Evolutionary conservation across 92 coral and sea anemone species (phyloP).

Genomic region (Pocillopora meandrina): DNA sequence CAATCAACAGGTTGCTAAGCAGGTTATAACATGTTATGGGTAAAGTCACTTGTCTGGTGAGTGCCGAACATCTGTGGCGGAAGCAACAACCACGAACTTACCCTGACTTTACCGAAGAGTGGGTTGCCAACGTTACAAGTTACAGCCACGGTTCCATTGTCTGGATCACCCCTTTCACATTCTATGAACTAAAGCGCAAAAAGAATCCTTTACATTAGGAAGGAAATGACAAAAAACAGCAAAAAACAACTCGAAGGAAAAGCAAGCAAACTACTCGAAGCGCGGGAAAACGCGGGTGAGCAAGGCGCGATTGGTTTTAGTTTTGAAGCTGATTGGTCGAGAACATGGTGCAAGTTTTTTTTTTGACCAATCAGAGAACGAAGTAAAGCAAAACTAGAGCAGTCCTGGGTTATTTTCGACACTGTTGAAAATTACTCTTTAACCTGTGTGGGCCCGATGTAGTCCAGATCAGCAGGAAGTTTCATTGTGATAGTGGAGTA

Average conservation of each 20-base stretch:
- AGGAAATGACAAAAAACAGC: neutral
- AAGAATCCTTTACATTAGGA: neutral
- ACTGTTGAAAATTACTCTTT: neutral
- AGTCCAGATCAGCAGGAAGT: constrained; percentile 69
- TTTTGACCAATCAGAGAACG: neutral
- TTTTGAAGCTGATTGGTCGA: too few relatives aligned
- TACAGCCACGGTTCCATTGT: constrained; percentile 52
- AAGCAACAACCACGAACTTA: neutral
- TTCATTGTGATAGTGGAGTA: constrained; percentile 62
- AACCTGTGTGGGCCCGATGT: constrained; percentile 61
- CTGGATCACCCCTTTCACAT: constrained; percentile 44
- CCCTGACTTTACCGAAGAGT: constrained; percentile 58
- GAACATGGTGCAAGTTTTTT: too few relatives aligned
- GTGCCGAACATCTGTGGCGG: too few relatives aligned
- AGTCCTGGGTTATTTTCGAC: too few relatives aligned
- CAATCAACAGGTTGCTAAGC: too few relatives aligned
- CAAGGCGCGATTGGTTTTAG: too few relatives aligned
- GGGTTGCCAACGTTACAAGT: constrained; percentile 81
- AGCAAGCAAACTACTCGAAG: neutral
- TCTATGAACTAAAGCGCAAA: constrained; percentile 49
- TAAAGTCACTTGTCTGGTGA: too few relatives aligned
- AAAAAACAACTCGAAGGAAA: neutral
- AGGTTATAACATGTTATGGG: too few relatives aligned
- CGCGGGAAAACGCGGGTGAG: too few relatives aligned
- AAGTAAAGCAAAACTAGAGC: too few relatives aligned